A percentile compares a stretch with the other conserved stretches of the same genome.
Evolutionary conservation across 2,888 invertebrate species (phyloP).

Genomic region (Chrysolina oricalcia): DNA sequence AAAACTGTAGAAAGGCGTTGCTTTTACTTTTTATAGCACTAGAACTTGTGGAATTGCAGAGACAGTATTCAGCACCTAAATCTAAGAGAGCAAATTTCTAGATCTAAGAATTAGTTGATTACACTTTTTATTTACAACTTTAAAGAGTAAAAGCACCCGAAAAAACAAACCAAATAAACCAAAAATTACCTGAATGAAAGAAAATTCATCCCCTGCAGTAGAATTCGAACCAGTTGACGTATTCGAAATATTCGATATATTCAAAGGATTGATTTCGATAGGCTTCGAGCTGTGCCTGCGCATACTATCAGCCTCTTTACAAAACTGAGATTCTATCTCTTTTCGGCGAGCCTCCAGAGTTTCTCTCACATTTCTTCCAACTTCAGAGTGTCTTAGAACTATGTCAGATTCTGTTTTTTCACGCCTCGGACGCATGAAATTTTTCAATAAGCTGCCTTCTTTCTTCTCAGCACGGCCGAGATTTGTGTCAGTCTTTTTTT

Average conservation of each 20-base stretch:
- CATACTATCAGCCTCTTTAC: conserved; percentile 70
- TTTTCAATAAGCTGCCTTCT: conserved; percentile 60
- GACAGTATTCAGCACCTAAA: conserved; percentile 49
- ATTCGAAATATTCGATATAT: conserved; percentile 60
- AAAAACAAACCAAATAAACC: conserved; percentile 56
- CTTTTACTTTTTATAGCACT: conserved; percentile 19
- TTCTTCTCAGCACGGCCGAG: conserved; percentile 35
- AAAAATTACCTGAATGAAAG: conserved; percentile 70
- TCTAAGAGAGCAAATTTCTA: conserved; percentile 34
- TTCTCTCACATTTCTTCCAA: conserved; percentile 73
- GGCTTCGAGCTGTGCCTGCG: conserved; percentile 72
- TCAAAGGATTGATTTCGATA: conserved; percentile 67
- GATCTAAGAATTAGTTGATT: conserved; percentile 44
- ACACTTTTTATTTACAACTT: conserved; percentile 46
- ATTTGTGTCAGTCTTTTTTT: conserved; percentile 60
- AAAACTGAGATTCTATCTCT: conserved; percentile 71
- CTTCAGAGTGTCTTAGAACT: conserved; percentile 79
- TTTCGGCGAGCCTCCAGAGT: conserved; percentile 72
- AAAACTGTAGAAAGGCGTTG: conserved; percentile 1
- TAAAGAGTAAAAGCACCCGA: conserved; percentile 56
- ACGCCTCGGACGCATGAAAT: conserved; percentile 80
- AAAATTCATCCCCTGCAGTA: conserved; percentile 69
- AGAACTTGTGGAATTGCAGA: neutral
- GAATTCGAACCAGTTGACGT: conserved; percentile 65
- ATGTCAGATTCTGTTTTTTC: conserved; percentile 94